phyloP scores from a whole-genome alignment of 2,888 invertebrate genomes.

The Oscheius sp. region DNA sequence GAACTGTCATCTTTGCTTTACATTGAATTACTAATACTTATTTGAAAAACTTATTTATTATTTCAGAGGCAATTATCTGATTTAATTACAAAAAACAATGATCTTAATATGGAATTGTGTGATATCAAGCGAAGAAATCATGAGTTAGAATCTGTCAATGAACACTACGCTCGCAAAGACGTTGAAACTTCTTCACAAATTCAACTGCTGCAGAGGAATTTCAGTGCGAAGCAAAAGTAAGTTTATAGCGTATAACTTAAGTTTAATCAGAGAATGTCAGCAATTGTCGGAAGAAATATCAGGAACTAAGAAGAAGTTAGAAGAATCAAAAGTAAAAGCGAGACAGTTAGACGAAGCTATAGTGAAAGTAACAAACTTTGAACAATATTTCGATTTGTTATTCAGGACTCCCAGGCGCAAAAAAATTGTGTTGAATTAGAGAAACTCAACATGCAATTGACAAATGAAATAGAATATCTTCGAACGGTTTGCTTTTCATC shows the following conservation, averaged over 20 bases:
- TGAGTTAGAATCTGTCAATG: too few relatives aligned
- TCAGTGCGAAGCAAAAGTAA: background rate
- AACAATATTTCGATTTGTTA: background rate
- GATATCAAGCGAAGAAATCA: too few relatives aligned
- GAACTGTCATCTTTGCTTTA: too few relatives aligned
- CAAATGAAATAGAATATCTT: constrained; percentile 1
- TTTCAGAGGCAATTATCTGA: too few relatives aligned
- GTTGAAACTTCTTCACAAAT: background rate
- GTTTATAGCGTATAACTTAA: background rate
- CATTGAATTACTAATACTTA: too few relatives aligned
- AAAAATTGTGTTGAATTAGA: background rate
- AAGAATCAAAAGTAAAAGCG: background rate
- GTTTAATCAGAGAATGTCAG: background rate
- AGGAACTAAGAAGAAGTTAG: background rate
- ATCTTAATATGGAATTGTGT: too few relatives aligned
- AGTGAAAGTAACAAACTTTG: background rate
- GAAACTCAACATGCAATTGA: background rate
- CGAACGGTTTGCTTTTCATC: background rate
- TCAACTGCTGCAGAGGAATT: background rate
- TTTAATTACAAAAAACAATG: too few relatives aligned
- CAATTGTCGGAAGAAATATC: background rate
- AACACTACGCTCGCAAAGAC: too few relatives aligned
- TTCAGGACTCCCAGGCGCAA: background rate
- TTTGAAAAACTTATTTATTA: too few relatives aligned
- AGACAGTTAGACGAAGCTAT: background rate